A percentile compares a stretch with the other conserved stretches of the same genome.
Evolutionary conservation across 2,888 invertebrate genomes (phyloP).

Genomic region (Macaria liturata): DNA sequence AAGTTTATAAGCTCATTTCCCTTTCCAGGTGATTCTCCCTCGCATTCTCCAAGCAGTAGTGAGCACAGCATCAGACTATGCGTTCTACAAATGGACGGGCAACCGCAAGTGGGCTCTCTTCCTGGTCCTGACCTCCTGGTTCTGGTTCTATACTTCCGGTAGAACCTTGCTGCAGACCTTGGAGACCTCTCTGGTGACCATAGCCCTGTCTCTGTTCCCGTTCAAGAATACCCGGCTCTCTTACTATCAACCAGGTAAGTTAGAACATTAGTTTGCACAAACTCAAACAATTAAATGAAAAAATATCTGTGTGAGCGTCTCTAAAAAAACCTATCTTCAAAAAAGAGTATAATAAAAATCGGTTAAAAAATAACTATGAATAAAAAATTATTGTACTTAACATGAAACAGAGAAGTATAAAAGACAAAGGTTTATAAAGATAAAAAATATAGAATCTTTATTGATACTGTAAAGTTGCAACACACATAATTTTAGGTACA

Average conservation of each 20-base stretch:
- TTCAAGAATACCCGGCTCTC: constrained; percentile 78
- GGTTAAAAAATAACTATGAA: no score
- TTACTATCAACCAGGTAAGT: constrained; percentile 65
- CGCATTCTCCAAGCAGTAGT: constrained; percentile 92
- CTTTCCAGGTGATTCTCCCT: constrained; percentile 87
- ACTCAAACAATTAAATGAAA: no score
- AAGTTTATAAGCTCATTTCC: no score
- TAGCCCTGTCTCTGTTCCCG: constrained; percentile 92
- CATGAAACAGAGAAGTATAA: no score
- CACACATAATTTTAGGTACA: no score
- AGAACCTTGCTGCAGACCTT: constrained; percentile 94
- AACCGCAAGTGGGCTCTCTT: constrained; percentile 90
- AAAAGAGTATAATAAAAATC: no score
- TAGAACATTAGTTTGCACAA: not conserved
- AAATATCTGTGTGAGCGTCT: no score
- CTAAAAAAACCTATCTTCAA: no score
- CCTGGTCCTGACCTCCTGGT: constrained; percentile 91
- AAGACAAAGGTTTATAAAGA: no score
- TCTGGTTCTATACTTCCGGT: constrained; percentile 95
- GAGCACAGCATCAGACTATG: constrained; percentile 90
- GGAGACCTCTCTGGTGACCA: constrained; percentile 91
- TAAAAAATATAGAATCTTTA: no score
- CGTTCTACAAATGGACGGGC: constrained; percentile 87
- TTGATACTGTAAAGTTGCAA: no score
- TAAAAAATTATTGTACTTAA: no score